A percentile compares a stretch with the other conserved stretches of the same genome.
These are phyloP conservation scores for Barnardius zonarius DNA, from an alignment of 2,113 vertebrate species.

Conservation along the genomic window DNA sequence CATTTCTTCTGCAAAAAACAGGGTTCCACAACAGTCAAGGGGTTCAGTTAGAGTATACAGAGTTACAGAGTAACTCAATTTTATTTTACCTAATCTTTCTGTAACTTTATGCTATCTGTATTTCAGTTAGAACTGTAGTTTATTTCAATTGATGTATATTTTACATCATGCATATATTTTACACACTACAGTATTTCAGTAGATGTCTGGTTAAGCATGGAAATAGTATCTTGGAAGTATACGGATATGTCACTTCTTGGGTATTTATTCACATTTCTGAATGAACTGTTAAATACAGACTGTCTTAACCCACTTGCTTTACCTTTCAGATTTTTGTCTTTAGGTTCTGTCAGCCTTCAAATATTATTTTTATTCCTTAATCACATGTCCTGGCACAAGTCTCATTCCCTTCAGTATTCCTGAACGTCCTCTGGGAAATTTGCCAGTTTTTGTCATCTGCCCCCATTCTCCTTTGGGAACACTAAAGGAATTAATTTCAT, in stretches of 20 bases:
- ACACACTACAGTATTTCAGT: not conserved
- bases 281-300: not conserved
- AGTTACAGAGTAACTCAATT: not conserved
- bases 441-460: conserved; percentile 61
- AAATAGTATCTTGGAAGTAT: not conserved
- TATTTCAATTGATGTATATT: not conserved
- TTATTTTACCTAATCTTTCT: not conserved
- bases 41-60: not conserved
- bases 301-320: not conserved
- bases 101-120: not conserved
- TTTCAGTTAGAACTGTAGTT: not conserved
- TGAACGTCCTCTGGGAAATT: conserved; percentile 32
- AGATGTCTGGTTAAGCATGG: not conserved
- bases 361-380: conserved; percentile 21
- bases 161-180: not conserved
- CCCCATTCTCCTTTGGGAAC: conserved; percentile 24
- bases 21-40: not conserved
- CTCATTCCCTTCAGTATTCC: conserved; percentile 30
- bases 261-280: not conserved
- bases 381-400: conserved; percentile 19
- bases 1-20: not conserved
- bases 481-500: conserved; percentile 54
- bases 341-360: not conserved
- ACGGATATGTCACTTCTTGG: not conserved
- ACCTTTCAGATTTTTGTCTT: not conserved